A percentile compares a stretch with the other conserved stretches of the same genome.
phyloP scores from a whole-genome alignment of 2,797 vertebrate species.

The Todus mexicanus region DNA sequence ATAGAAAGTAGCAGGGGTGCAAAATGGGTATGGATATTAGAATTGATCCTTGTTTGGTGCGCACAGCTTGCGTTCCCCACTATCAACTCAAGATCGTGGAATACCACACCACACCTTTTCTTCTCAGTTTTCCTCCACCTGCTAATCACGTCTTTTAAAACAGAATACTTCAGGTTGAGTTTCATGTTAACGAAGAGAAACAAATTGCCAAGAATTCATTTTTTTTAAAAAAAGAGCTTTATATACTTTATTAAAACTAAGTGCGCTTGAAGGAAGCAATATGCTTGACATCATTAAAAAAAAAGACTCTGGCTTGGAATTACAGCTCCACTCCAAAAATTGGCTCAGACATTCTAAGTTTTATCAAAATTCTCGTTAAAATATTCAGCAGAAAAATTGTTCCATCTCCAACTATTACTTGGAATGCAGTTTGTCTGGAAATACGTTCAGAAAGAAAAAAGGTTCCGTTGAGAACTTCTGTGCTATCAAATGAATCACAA shows the following conservation, averaged over 20 bases:
- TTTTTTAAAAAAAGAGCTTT: not conserved
- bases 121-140: not conserved
- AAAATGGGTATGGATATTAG: not conserved
- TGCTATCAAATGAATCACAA: not conserved
- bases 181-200: not conserved
- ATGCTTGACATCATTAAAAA: not conserved
- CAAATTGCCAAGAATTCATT: not conserved
- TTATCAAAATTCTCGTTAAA: not conserved
- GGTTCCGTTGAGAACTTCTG: not conserved
- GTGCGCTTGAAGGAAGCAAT: not conserved
- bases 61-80: not conserved
- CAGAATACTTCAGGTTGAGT: not conserved
- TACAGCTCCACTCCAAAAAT: not conserved
- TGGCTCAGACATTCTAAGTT: not conserved
- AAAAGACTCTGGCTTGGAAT: not conserved
- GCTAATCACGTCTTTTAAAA: not conserved
- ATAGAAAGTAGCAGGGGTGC: not conserved
- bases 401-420: not conserved
- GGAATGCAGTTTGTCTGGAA: not conserved
- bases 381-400: not conserved
- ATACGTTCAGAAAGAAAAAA: fast-evolving
- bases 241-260: not conserved
- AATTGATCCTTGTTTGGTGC: not conserved
- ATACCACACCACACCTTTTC: not conserved
- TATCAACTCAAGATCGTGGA: not conserved